These are phyloP conservation scores for Morpho achilles DNA, from an alignment of 2,888 invertebrate species.

Conservation along the genomic window DNA sequence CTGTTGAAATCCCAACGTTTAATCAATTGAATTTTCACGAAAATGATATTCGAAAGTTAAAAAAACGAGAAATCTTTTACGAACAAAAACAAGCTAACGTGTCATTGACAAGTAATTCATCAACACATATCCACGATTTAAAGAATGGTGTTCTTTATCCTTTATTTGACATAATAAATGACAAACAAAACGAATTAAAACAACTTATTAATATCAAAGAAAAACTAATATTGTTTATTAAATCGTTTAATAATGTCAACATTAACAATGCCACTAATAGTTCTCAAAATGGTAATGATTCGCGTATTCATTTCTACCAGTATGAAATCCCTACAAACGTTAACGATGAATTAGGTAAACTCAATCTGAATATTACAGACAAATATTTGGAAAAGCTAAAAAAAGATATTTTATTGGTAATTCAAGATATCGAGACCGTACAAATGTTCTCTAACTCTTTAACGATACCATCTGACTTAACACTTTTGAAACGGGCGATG, in stretches of 20 bases:
- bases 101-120: neutral
- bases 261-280: conserved; percentile 9
- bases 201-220: conserved; percentile 42
- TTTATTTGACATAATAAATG: conserved; percentile 42
- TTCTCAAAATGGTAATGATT: neutral
- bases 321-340: conserved; percentile 1
- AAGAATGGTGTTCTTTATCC: conserved; percentile 28
- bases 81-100: neutral
- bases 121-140: conserved; percentile 1
- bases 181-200: conserved; percentile 47
- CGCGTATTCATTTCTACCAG: conserved; percentile 8
- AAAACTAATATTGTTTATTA: conserved; percentile 39
- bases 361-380: conserved; percentile 29
- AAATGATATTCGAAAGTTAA: conserved; percentile 2
- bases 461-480: conserved; percentile 40
- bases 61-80: conserved; percentile 8
- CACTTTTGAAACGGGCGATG: conserved; percentile 41
- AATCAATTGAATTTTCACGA: neutral
- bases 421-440: conserved; percentile 43
- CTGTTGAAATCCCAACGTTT: conserved; percentile 1
- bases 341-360: conserved; percentile 30
- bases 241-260: conserved; percentile 29
- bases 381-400: conserved; percentile 48
- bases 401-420: conserved; percentile 48
- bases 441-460: conserved; percentile 34